Evolutionary conservation across 1,140 invertebrate genomes (phyloP), one percentile per base, ranked within the genome.

Genomic region (Laupala kohalensis): DNA sequence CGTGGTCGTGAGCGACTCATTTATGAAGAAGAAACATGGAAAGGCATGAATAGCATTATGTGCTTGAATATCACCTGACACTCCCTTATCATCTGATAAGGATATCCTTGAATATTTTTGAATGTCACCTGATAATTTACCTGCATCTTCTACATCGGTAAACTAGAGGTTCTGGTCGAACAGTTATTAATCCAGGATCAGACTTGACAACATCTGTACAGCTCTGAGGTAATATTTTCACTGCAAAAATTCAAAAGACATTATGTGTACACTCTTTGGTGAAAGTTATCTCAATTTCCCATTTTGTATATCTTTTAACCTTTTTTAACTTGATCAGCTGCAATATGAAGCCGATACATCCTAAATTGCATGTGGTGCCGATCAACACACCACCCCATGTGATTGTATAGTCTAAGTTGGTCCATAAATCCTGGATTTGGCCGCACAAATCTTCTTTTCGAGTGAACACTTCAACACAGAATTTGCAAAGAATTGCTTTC

Each of bases 81-180:
- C n/a, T n/a, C n/a, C n/a, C n/a, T n/a, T n/a, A n/a, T n/a, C n/a
- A n/a, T n/a, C n/a, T n/a, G n/a, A n/a, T n/a, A n/a, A n/a, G n/a
- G n/a, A n/a, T n/a, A n/a, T n/a, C n/a, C n/a, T n/a, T n/a, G n/a
- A n/a, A n/a, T n/a, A n/a, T n/a, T n/a, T n/a, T n/a, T n/a, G n/a
- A n/a, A n/a, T n/a, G n/a, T n/a, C 23, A 65, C 24, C 64, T 6
- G 62, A 65, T 69, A 71, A 71, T 74, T 71, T 74, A 80, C 73
- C 92, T 83, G 78, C 92, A 94, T 75, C 89, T 90, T 77, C 86
- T 88, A 77, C 92, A 94, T 28, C 90, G 83, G 78, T 92, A 93
- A 0, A 92, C 91, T 62, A 90, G 87, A 4, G 92, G 91, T 74
- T 93, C 90, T 26, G 92, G 92, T 74, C 87, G 84, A 70, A 89